A percentile compares a stretch with the other conserved stretches of the same genome.
phyloP scores from a whole-genome alignment of 2,113 vertebrate species.

The Isurus oxyrinchus region DNA sequence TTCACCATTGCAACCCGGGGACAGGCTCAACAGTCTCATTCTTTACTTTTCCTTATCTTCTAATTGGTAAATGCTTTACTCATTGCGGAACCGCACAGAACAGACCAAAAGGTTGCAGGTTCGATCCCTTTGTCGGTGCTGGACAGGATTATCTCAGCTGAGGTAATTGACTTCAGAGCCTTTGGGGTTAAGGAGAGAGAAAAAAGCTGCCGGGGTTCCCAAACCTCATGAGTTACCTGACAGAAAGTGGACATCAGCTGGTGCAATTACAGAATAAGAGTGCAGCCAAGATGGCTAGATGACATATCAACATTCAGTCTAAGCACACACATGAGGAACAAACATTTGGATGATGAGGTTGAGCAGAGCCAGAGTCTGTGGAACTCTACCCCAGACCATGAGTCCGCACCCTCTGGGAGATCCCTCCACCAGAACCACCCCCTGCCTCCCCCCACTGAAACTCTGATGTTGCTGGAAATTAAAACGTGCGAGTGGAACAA shows the following conservation, averaged over 20 bases:
- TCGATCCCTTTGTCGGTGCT: background rate
- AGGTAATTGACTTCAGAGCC: background rate
- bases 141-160: background rate
- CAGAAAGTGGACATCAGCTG: background rate
- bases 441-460: too few species aligned
- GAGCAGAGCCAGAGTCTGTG: too few species aligned
- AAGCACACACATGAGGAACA: too few species aligned
- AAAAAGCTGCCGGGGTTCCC: background rate
- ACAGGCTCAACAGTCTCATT: background rate
- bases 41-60: background rate
- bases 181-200: background rate
- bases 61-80: background rate
- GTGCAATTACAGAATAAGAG: background rate
- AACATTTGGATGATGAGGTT: too few species aligned
- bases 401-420: too few species aligned
- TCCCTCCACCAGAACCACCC: too few species aligned
- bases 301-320: too few species aligned
- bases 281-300: background rate
- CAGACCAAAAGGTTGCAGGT: background rate
- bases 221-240: background rate
- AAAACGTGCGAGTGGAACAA: too few species aligned
- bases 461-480: too few species aligned
- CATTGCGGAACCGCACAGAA: background rate
- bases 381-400: too few species aligned
- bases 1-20: background rate